Base-by-base conservation (phyloP, 2,113 vertebrate genomes). In the Gadus chalcogrammus region DNA sequence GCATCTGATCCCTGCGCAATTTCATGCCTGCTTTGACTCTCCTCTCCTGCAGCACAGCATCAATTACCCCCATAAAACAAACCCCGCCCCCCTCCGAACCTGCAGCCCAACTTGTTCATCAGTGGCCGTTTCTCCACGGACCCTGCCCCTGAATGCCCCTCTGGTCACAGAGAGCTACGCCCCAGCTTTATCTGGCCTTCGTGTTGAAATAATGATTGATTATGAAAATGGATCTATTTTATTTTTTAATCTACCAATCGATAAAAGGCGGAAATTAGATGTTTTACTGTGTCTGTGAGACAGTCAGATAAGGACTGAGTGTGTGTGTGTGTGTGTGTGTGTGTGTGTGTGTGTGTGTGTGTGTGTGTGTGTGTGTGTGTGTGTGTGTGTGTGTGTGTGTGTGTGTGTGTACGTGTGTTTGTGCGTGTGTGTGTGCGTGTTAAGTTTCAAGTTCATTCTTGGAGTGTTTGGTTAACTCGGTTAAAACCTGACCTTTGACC, bases 1-100 rank as follows among this genome's bases (percentile, higher is more conserved):
- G 71, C 86, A 91, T 93, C 90, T 92, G 89, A 92, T 91, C 90
- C 91, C 72, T 84, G 77, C 85, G 81, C 91, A 92, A 93, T 93
- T 93, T 93, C 92, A 93, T 93, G 92, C 84, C 89, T 93, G 89
- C 91, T 93, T 92, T 93, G 92, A 86, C 88, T 73, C 89, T 90
- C 84, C 85, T 89, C 88, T 86, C 83, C 87, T 84, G 79, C 87
- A 88, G 88, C 85, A 89, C 85, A 90, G 85, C 89, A 87, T 87
- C 87, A 89, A 91, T 91, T 89, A 90, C 85, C 87, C 87, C 87
- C 87, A 88, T 89, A 88, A 91, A 90, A 89, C 88, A 91, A 90
- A 88, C 87, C 86, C 84, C 84, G 84, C 76, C 87, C 80, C 71
- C 84, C 80, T 84, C 88, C 84, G 78, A 85, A 81, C 75, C 78